These are phyloP conservation scores for Thymallus thymallus DNA, from an alignment of 2,113 vertebrate genomes.

Conservation along the genomic window DNA sequence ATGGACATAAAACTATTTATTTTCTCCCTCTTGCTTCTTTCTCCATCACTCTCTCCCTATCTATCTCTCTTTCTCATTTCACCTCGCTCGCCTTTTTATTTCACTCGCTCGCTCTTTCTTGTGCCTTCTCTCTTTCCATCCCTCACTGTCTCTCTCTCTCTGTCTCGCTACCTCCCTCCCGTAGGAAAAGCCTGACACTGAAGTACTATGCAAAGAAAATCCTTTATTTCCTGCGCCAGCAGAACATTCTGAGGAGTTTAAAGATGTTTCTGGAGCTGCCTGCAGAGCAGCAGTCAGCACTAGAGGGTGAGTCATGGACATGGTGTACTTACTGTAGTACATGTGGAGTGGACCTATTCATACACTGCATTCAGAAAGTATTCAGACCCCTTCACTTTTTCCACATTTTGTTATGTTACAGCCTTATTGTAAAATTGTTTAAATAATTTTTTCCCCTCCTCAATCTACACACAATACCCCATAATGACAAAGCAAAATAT, in stretches of 20 bases:
- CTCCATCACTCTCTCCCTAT: background rate
- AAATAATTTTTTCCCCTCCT: too few relatives aligned
- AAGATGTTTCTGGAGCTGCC: slow-evolving; percentile 87
- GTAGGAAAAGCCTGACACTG: slow-evolving; percentile 90
- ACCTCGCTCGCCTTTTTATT: too few relatives aligned
- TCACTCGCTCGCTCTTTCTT: background rate
- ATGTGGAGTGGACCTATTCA: too few relatives aligned
- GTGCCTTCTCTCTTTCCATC: background rate
- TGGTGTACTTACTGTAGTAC: background rate
- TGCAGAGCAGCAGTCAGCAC: slow-evolving; percentile 79
- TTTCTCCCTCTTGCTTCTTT: too few relatives aligned
- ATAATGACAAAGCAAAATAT: too few relatives aligned
- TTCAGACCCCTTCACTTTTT: too few relatives aligned
- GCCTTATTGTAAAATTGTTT: too few relatives aligned
- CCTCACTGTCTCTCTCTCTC: background rate
- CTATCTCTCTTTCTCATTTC: background rate
- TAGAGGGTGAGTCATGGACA: slow-evolving; percentile 80
- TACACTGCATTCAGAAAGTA: too few relatives aligned
- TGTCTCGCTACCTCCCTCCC: slow-evolving; percentile 2
- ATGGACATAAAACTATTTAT: background rate
- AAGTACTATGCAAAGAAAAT: slow-evolving; percentile 99
- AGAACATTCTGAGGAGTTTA: slow-evolving; percentile 88
- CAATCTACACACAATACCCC: too few relatives aligned
- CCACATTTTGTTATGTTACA: too few relatives aligned
- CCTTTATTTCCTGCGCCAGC: slow-evolving; percentile 93